Percentiles rank a stretch among this genome's conserved stretches.
Evolutionary conservation across 2,797 vertebrate genomes (phyloP).

Genomic region (Podarcis siculus): DNA sequence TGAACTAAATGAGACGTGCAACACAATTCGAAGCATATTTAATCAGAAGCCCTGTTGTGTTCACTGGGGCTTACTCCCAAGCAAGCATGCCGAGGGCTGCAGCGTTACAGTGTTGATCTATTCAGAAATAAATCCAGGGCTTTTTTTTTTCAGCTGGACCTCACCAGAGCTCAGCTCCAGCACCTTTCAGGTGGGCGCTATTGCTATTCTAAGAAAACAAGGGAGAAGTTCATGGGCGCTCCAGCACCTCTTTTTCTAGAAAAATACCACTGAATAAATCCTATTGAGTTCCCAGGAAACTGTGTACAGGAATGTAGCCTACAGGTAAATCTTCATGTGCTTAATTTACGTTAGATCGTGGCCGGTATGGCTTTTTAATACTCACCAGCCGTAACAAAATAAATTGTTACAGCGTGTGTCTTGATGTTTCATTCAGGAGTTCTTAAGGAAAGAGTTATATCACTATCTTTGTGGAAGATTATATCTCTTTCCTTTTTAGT

Average conservation of each 20-base stretch:
- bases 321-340: not conserved
- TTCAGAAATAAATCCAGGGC: too few species aligned
- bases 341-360: not conserved
- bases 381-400: accelerated
- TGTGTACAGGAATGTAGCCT: not conserved
- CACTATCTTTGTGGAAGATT: not conserved
- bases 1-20: not conserved
- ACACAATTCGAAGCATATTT: not conserved
- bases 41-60: not conserved
- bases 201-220: too few species aligned
- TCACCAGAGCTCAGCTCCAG: too few species aligned
- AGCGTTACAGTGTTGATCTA: too few species aligned
- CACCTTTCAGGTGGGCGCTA: too few species aligned
- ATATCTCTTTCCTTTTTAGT: not conserved
- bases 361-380: not conserved
- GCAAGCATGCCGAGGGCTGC: too few species aligned
- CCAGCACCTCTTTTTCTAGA: too few species aligned
- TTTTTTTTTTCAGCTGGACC: too few species aligned
- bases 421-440: not conserved
- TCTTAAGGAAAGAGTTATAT: not conserved
- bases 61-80: not conserved
- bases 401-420: accelerated
- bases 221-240: too few species aligned
- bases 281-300: not conserved
- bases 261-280: too few species aligned